Evolutionary conservation across 2,888 invertebrate species (phyloP), one percentile per base, ranked within the genome.

Genomic region (Tribolium freemani): DNA sequence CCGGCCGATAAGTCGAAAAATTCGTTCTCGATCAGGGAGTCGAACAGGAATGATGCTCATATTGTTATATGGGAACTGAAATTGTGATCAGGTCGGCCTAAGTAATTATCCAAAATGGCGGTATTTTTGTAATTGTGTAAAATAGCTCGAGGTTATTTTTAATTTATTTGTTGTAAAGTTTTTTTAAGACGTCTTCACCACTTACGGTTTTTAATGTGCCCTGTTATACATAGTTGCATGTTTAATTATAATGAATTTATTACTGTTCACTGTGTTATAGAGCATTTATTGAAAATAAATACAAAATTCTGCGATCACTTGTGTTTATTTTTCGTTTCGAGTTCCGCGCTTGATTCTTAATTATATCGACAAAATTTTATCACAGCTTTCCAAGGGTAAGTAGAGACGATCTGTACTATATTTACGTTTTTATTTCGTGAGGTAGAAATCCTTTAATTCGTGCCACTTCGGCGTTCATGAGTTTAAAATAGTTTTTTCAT

Each of bases 1-100:
- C 75, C 84, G 45, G 88, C 90, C 21, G 90, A 90, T 77, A 88
- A 90, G 30, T 84, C 79, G 78, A 87, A 83, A 68, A 80, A 80
- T 68, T 88, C 88, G 5, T 86, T 87, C 63, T 87, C 88, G 51
- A 88, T 90, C 46, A 90, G 90, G 56, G 93, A 93, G 73, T 92
- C 93, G 54, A 94, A 94, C 85, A 93, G 93, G 74, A 94, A 91
- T 82, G 95, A 96, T 88, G 96, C 96, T 10, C 95, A 96, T 87
- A 92, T 96, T 81, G 93, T 96, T 75, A 90, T 96, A 57, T 96
- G 96, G 96, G 96, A 97, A 86, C 92, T 93, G 88, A 94, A 94
- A 84, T 90, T 93, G 89, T 93, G 90, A 91, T 88, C 30, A 13
- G n/a, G 45, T 57, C 75, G 75, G 72, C 66, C 58, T 76, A 76